Base-by-base conservation (phyloP, 2,888 invertebrate species). In the Odontothrips loti region DNA sequence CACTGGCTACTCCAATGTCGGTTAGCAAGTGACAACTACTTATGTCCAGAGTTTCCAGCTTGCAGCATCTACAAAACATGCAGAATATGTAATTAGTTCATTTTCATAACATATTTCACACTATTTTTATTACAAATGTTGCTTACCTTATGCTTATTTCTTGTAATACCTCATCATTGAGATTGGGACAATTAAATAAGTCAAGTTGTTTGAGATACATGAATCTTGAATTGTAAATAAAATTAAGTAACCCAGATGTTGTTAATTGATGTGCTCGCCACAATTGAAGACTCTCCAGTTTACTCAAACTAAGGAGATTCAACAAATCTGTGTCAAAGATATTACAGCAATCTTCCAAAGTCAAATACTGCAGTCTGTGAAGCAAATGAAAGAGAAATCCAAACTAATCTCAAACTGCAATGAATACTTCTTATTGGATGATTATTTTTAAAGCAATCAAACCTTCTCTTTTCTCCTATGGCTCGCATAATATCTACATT, bases 141-240 rank as follows among this genome's bases (percentile, higher is more conserved):
- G 27, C 68, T 75, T 75, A 75, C 68, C 23, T 75, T 12, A 75
- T 75, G 27, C 23, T 27, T 8, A 75, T 23, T 27, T 75, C 68
- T 27, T 75, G 68, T 27, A 75, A 27, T 9, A 75, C 68, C 12
- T 75, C 68, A 75, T 75, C 68, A 23, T 75, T 75, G 2, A 75
- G 68, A 75, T 75, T 75, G 12, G 68, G 68, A 27, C 68, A 75
- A 27, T 75, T 27, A 75, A 75, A 75, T 8, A 75, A 27, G 68
- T 75, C 68, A 27, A 75, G 68, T 10, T 75, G 68, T 27, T 1
- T 23, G 12, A 75, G 27, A 75, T 12, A 27, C 12, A 27, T 8
- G 27, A 75, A 75, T 23, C 27, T 75, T 75, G 68, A 75, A 27
- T 27, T 27, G 68, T 23, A 27, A 27, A 75, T 23, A 9, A 75